Base-by-base conservation (phyloP, 2,797 vertebrate genomes). In the Poeciliopsis infans region DNA sequence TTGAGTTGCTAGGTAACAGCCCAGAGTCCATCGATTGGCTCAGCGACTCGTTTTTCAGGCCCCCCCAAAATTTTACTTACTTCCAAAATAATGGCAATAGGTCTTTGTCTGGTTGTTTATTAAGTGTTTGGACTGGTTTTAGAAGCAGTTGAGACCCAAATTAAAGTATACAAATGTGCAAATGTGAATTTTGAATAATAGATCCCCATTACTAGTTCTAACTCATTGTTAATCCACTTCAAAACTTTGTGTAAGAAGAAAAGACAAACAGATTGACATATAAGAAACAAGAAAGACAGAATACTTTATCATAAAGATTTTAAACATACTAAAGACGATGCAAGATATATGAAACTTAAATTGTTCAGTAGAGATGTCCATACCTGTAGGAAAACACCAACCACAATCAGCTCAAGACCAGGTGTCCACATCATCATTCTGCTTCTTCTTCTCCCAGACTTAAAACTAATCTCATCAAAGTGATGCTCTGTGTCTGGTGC, bases 321-420 rank as follows among this genome's bases (percentile, higher is more conserved):
- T 41, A 68, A 41, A 68, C 33, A 11, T 36, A 36, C 10, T 23
- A 68, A 68, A 41, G 28, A 66, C 25, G 5, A 68, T 39, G 64
- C 8, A 41, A 25, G 64, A 11, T 69, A 20, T n/a, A 15, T 25
- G 11, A 69, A 69, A 69, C 39, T 69, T 12, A 13, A 43, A 41
- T 13, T 25, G 0, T 68, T 41, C 39, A 68, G 41, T 41, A 25
- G 5, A 68, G 23, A 18, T 68, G n/a, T 39, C 41, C 69, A 0
- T 85, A 93, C 92, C 90, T 93, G 91, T 7, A 92, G 47, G 28
- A 91, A 64, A 78, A 90, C 20, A 39, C 83, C 81, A 75, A 89
- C 55, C 49, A 64, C 7, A 8, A 76, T 46, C 23, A 78, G 11
- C 57, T 81, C 83, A 81, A 93, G 77, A 41, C 57, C 15, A n/a